phyloP scores from a whole-genome alignment of 2,888 invertebrate genomes.

The Clunio marinus region DNA sequence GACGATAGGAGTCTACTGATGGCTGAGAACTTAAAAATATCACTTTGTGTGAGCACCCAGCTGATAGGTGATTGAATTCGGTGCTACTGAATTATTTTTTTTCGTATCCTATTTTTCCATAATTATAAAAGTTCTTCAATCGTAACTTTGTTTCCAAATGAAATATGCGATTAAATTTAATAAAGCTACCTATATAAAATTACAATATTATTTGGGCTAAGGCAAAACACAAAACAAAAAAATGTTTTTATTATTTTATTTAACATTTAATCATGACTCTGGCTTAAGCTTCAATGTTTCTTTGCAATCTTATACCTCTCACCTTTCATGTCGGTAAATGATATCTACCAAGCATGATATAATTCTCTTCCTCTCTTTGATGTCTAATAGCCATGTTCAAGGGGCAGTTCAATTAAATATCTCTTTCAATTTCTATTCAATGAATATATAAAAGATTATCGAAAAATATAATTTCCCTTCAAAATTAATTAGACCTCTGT shows the following conservation, averaged over 20 bases:
- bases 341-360: not conserved
- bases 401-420: not conserved
- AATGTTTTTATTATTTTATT: slow-evolving; percentile 14
- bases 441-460: too few relatives aligned
- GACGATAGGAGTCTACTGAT: not conserved
- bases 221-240: not conserved
- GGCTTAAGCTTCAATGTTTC: too few relatives aligned
- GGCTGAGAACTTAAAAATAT: slow-evolving; percentile 16
- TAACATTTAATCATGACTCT: slow-evolving; percentile 27
- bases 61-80: slow-evolving; percentile 9
- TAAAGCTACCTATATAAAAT: too few relatives aligned
- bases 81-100: slow-evolving; percentile 22
- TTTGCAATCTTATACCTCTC: not conserved
- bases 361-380: not conserved
- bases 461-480: too few relatives aligned
- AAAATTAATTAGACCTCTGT: too few relatives aligned
- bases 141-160: too few relatives aligned
- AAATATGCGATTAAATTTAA: too few relatives aligned
- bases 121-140: too few relatives aligned
- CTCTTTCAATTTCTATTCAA: too few relatives aligned
- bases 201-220: slow-evolving; percentile 17
- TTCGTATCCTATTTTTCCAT: too few relatives aligned
- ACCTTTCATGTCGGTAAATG: not conserved
- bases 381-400: not conserved
- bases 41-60: slow-evolving; percentile 12